Base-by-base conservation (phyloP, 2,797 vertebrate species). In the Pterois miles region DNA sequence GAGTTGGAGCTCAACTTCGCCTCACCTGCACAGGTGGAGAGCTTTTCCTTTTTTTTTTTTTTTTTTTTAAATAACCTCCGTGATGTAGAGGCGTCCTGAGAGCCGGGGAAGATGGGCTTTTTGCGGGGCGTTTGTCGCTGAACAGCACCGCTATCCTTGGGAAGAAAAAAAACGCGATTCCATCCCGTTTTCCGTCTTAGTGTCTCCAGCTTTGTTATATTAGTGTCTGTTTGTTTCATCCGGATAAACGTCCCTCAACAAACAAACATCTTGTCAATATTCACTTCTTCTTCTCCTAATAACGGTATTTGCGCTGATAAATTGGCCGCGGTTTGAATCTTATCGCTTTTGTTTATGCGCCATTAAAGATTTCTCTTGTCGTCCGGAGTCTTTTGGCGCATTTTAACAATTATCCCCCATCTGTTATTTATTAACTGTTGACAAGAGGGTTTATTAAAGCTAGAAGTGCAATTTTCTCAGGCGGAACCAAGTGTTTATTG, bases 21-120 rank as follows among this genome's bases (percentile, higher is more conserved):
- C 79, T 85, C 68, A 93, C 91, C 93, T 93, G 93, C 88, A 52
- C 92, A 93, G 93, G 93, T 93, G 92, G 87, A 90, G 73, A 53
- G 69, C 74, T 65, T 46, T 76, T 79, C 33, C 34, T 6, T 57
- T 23, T 40, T 50, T 58, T 22, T 40, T 22, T 38, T 23, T 46
- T 27, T 48, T 57, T 27, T 20, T n/a, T n/a, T n/a, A n/a, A n/a
- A n/a, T n/a, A n/a, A 18, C 34, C 80, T 63, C 80, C 57, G 60
- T 8, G 69, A 13, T 33, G 75, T 16, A 2, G 74, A 50, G 65
- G 78, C 78, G 86, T 56, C 65, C 83, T 74, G 77, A 5, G 12
- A 73, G 79, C 82, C 83, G 76, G 72, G 74, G 72, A 46, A 53
- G 63, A 9, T 16, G 77, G 8, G 65, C 54, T 50, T 22, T 72